Evolutionary conservation across 2,113 vertebrate genomes (phyloP).

Genomic region (Alosa alosa): DNA sequence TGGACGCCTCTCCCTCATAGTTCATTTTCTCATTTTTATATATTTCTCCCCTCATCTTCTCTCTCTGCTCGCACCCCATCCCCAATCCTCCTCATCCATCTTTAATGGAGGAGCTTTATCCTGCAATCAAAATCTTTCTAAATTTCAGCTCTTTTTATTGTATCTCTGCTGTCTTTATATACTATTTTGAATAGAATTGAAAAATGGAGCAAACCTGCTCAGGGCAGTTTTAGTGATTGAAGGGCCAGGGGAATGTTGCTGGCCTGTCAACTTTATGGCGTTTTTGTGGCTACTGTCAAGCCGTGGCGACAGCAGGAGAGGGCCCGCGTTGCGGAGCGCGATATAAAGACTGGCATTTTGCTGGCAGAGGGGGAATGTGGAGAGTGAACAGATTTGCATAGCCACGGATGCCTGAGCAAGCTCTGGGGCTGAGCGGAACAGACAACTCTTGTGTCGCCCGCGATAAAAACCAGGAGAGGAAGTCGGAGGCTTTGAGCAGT

Average conservation of each 20-base stretch:
- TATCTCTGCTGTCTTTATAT: not conserved
- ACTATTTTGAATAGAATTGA: not conserved
- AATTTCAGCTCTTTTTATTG: not conserved
- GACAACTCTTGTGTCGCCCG: constrained; percentile 14
- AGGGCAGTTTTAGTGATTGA: not conserved
- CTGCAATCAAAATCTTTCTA: not conserved
- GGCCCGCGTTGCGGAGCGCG: not conserved
- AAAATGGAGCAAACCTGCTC: not conserved
- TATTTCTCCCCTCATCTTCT: not conserved
- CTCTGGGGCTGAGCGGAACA: not conserved
- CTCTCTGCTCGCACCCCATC: not conserved
- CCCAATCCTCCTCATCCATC: not conserved
- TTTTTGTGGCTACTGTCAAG: constrained; percentile 10
- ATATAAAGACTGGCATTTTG: constrained; percentile 11
- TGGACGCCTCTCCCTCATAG: constrained; percentile 40
- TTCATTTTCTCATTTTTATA: not conserved
- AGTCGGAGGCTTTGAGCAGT: not conserved
- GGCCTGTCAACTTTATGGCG: constrained; percentile 1
- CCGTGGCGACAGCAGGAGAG: not conserved
- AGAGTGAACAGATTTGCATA: constrained; percentile 17
- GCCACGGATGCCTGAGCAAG: not conserved
- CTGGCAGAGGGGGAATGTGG: constrained; percentile 1
- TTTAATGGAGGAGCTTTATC: not conserved
- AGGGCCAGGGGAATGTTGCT: constrained; percentile 14
- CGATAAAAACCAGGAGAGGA: not conserved